These are phyloP conservation scores for Cacatua alba DNA, from an alignment of 2,113 vertebrate genomes.

Conservation along the genomic window DNA sequence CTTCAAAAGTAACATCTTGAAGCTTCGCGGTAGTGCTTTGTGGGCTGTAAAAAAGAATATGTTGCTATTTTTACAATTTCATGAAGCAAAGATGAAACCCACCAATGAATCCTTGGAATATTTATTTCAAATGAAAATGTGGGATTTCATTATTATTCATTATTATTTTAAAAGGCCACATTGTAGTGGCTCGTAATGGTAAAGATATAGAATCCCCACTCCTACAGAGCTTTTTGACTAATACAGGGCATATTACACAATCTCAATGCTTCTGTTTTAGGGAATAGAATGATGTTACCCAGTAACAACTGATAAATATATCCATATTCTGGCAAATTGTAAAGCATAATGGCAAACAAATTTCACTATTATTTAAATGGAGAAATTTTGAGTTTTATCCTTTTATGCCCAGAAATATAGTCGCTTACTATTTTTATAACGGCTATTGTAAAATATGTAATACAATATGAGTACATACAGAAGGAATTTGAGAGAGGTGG, in stretches of 20 bases:
- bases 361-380: neutral
- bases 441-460: neutral
- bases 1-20: neutral
- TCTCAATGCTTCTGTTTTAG: neutral
- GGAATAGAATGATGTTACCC: neutral
- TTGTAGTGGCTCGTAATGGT: neutral
- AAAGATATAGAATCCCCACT: neutral
- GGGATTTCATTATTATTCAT: neutral
- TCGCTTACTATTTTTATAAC: neutral
- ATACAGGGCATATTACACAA: neutral
- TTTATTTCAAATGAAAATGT: neutral
- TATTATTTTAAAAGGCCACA: neutral
- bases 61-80: constrained; percentile 13
- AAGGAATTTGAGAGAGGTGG: neutral
- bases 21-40: neutral
- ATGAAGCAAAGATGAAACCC: neutral
- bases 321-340: neutral
- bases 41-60: neutral
- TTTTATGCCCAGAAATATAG: neutral
- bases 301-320: neutral
- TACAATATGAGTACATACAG: neutral
- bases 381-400: neutral
- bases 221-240: neutral
- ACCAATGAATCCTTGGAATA: neutral
- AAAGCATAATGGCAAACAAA: neutral